Evolutionary conservation across 2,113 vertebrate genomes (phyloP), one percentile per base, ranked within the genome.

Genomic region (Cathartes aura): DNA sequence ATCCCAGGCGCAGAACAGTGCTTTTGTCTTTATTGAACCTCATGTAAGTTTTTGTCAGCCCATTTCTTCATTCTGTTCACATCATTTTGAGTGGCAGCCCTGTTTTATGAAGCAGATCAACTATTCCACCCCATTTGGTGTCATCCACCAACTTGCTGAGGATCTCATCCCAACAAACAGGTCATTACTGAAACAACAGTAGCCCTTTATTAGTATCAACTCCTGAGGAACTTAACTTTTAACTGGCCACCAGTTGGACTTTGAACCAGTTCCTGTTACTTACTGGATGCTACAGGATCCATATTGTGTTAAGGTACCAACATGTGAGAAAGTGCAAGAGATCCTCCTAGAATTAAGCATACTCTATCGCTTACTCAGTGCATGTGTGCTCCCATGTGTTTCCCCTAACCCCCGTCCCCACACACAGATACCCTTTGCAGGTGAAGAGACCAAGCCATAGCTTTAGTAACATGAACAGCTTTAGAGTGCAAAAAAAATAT

Each of bases 1-100:
- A 27, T 5, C 8, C 52, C 73, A 34, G 29, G 15, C 0, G 3
- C 48, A 53, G 43, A 75, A 36, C 0, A 0, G 6, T 9, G n/a
- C 20, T 74, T 87, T 47, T 70, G 21, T 29, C 34, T 48, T 66
- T 50, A 50, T 9, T 45, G 34, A 93, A 26, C 6, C 11, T 21
- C 52, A 71, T 5, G 53, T 50, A 58, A n/a, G 16, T 6, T 70
- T 66, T 13, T 45, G 10, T 60, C 48, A 64, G 30, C 14, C 34
- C 40, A 15, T 58, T 89, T 86, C 40, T 60, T 80, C 19, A 42
- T 11, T 27, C 22, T 60, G 23, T 21, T 63, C 5, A 4, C 13
- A 34, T 5, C 40, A 45, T 63, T 73, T 12, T 21, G n/a, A 63
- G 45, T 26, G 11, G 13, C 29, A 93, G 66, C n/a, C 18, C 38